A percentile compares a stretch with the other conserved stretches of the same genome.
Evolutionary conservation across 2,797 vertebrate species (phyloP).

Genomic region (Myotis daubentonii): DNA sequence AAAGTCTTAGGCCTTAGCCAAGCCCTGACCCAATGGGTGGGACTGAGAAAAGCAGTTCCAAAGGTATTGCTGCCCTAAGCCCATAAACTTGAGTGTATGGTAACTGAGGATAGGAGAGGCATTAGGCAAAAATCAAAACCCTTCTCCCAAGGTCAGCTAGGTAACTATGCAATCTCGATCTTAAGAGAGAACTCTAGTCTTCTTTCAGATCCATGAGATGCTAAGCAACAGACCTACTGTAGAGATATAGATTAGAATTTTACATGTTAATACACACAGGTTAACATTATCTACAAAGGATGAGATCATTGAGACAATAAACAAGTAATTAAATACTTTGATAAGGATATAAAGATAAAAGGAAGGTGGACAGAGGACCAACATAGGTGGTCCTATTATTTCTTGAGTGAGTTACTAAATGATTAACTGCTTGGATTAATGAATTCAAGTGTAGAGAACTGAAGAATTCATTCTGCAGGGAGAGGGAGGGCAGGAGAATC

Average conservation of each 20-base stretch:
- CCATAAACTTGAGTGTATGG: not conserved
- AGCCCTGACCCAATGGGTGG: not conserved
- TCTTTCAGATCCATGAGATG: not conserved
- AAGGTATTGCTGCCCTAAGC: conserved; percentile 8
- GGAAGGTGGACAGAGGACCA: not conserved
- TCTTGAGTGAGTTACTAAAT: not conserved
- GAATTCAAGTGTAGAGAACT: not conserved
- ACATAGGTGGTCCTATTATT: not conserved
- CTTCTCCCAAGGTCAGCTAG: not conserved
- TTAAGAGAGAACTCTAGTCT: not conserved
- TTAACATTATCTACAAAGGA: conserved; percentile 19
- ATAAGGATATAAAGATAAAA: conserved; percentile 11
- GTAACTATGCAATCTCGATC: not conserved
- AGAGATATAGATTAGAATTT: not conserved
- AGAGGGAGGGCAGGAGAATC: not conserved
- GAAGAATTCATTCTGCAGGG: not conserved
- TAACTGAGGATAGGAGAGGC: not conserved
- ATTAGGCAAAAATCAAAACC: not conserved
- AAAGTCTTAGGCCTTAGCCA: not conserved
- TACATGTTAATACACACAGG: not conserved
- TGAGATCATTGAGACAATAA: not conserved
- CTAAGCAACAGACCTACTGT: not conserved
- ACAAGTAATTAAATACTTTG: conserved; percentile 17
- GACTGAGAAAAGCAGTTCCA: conserved; percentile 26
- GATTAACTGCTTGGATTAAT: conserved; percentile 9